These are phyloP conservation scores for Agelastica alni DNA, from an alignment of 2,888 invertebrate genomes.

Conservation along the genomic window DNA sequence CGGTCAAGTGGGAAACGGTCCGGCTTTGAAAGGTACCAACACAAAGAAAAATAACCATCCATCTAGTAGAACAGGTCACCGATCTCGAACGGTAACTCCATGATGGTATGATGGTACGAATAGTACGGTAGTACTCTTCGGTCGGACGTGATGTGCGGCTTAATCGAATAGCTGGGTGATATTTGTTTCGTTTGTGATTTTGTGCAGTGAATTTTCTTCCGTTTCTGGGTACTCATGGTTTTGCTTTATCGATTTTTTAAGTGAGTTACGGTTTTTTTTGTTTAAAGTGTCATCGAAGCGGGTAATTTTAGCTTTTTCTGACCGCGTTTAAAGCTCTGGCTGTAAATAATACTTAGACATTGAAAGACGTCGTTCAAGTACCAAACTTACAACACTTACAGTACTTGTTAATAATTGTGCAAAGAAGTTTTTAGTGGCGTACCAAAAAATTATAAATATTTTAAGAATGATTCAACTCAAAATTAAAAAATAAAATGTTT, in stretches of 20 bases:
- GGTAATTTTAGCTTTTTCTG: no score
- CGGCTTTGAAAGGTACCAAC: constrained; percentile 8
- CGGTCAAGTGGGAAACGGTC: no score
- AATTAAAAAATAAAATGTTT: no score
- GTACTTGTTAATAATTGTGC: no score
- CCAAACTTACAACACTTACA: no score
- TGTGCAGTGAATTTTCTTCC: constrained; percentile 6
- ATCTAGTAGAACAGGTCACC: constrained; percentile 45
- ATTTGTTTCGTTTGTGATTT: constrained; percentile 7
- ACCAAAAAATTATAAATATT: no score
- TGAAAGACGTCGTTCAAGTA: no score
- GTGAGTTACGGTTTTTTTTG: constrained; percentile 6
- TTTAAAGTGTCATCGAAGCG: no score
- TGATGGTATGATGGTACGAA: constrained; percentile 7
- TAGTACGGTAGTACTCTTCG: constrained; percentile 18
- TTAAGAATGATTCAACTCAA: no score
- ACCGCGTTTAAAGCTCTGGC: no score
- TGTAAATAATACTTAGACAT: no score
- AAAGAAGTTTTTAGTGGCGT: no score
- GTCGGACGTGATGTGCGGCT: constrained; percentile 9
- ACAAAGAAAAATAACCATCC: constrained; percentile 27
- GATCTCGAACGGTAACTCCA: constrained; percentile 37
- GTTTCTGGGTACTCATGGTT: constrained; percentile 13
- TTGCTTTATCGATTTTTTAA: constrained; percentile 13
- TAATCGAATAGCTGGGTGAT: constrained; percentile 9